Evolutionary conservation across 2,797 vertebrate species (phyloP).

Genomic region (Pygocentrus nattereri): DNA sequence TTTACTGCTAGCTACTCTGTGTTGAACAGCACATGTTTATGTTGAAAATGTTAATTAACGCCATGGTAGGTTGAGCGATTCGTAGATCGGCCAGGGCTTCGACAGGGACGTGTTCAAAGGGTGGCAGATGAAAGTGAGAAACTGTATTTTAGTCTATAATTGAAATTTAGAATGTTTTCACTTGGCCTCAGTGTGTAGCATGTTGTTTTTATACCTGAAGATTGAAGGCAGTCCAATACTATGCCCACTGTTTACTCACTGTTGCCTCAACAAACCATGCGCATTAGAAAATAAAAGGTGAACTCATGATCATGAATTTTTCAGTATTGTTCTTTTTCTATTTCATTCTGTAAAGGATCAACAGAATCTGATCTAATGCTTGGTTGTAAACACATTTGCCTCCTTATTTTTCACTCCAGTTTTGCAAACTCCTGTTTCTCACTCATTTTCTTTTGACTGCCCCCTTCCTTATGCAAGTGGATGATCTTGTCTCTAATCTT

Average conservation of each 20-base stretch:
- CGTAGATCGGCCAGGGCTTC: slow-evolving; percentile 24
- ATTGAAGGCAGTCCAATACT: too few species aligned
- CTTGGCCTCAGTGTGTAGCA: background rate
- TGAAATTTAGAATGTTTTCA: background rate
- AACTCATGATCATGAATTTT: background rate
- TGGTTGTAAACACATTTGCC: too few species aligned
- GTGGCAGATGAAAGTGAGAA: background rate
- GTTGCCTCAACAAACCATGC: too few species aligned
- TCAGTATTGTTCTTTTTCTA: too few species aligned
- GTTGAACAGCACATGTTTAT: slow-evolving; percentile 77
- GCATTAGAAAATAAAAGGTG: background rate
- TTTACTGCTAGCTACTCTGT: slow-evolving; percentile 75
- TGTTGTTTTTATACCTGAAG: background rate
- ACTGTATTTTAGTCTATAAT: background rate
- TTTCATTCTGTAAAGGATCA: too few species aligned
- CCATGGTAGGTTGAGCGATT: slow-evolving; percentile 49
- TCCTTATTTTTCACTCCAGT: too few species aligned
- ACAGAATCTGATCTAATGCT: too few species aligned
- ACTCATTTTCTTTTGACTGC: too few species aligned
- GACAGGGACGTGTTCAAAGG: slow-evolving; percentile 19
- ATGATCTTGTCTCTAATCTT: too few species aligned
- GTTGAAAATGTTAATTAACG: slow-evolving; percentile 81
- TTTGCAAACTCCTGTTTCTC: too few species aligned
- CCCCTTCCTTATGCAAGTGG: too few species aligned
- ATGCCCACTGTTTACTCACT: background rate